A percentile compares a stretch with the other conserved stretches of the same genome.
These are phyloP conservation scores for Forficula auricularia DNA, from an alignment of 1,140 invertebrate species.

Conservation along the genomic window DNA sequence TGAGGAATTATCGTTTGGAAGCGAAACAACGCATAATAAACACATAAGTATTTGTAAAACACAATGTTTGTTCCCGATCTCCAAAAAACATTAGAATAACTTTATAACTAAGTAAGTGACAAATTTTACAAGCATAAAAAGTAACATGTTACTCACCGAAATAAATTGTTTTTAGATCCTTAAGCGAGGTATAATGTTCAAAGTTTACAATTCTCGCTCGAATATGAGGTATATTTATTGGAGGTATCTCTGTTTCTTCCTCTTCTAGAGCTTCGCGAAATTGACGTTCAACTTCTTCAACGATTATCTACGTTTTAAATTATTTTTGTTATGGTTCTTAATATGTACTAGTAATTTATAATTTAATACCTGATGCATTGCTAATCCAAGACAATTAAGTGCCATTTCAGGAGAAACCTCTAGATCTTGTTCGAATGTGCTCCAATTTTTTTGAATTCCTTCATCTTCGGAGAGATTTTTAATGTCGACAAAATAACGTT, in stretches of 20 bases:
- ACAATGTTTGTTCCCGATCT: too few species aligned
- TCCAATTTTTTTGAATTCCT: slow-evolving; percentile 38
- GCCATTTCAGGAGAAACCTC: slow-evolving; percentile 41
- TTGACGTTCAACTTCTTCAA: slow-evolving; percentile 24
- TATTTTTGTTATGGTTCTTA: not conserved
- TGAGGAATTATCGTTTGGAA: too few species aligned
- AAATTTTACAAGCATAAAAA: too few species aligned
- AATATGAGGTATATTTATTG: slow-evolving; percentile 29
- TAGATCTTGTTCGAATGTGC: slow-evolving; percentile 42
- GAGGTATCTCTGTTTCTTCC: slow-evolving; percentile 9
- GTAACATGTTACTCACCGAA: too few species aligned
- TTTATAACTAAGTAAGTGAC: too few species aligned
- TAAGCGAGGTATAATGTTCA: slow-evolving; percentile 43
- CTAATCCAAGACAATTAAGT: slow-evolving; percentile 47
- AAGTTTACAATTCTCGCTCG: slow-evolving; percentile 51
- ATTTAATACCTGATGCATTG: slow-evolving; percentile 44
- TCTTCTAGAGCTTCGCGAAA: slow-evolving; percentile 13
- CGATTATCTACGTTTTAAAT: slow-evolving; percentile 17
- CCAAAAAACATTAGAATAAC: too few species aligned
- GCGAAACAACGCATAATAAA: too few species aligned
- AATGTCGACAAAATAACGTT: slow-evolving; percentile 43
- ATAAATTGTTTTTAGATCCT: slow-evolving; percentile 57
- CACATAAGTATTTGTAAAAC: too few species aligned
- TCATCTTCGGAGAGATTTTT: slow-evolving; percentile 38
- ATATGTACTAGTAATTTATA: not conserved